Base-by-base conservation (phyloP, 2,888 invertebrate genomes). In the Xanthostigma xanthostigma region DNA sequence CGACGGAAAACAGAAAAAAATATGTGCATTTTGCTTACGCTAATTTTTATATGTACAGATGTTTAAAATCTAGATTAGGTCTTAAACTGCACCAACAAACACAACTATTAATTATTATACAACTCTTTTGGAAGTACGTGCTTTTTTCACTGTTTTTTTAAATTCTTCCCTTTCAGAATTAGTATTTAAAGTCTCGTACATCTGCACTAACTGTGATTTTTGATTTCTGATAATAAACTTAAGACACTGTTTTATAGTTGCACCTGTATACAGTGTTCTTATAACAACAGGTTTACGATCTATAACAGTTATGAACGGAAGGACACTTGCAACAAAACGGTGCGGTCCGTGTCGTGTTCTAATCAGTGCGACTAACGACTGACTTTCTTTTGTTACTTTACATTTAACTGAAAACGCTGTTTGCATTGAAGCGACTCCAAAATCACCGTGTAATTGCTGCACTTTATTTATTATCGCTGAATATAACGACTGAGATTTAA, bases 221-320 rank as follows among this genome's bases (percentile, higher is more conserved):
- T 87, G 86, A 63, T 83, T 76, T 51, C 71, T 75, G 59, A 79
- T 71, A 49, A 88, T 75, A 60, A 80, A 85, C 55, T 76, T 76
- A 60, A 83, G 86, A 64, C 87, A 85, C 54, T 88, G 84, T 64
- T 79, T 81, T 46, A 89, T 71, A 12, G 88, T 85, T 3, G 87
- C 88, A 17, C 87, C 86, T 2, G 78, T 72, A 63, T 87, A 85
- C 5, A 88, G 63, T 13, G 81, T 83, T 45, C 73, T 74, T 27
- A 85, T 63, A 46, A 67, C 70, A 0, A 83, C 80, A 45, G 69
- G 66, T 52, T 76, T 70, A 33, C 75, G 75, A 9, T 78, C 79
- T 40, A 88, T 69, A 58, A 74, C 70, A n/a, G 73, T 81, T 45
- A 88, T 72, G 55, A 79, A 72, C 11, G 88, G 85, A 53, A 89